A percentile compares a stretch with the other conserved stretches of the same genome.
These are phyloP conservation scores for Tupiocoris notatus DNA, from an alignment of 2,888 invertebrate species.

Conservation along the genomic window DNA sequence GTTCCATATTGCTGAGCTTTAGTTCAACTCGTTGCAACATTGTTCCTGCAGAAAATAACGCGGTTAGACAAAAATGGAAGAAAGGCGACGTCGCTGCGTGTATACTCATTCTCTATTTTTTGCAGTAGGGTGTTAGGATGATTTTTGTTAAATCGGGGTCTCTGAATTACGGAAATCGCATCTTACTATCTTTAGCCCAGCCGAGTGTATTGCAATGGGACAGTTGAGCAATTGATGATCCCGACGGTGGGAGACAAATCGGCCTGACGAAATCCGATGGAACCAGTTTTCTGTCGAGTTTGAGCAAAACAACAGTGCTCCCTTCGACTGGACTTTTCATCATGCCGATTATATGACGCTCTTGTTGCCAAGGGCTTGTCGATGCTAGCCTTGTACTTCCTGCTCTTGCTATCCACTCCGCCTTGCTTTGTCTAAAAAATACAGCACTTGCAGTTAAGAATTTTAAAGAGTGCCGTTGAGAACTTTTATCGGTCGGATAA, in stretches of 20 bases:
- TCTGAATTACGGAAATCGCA: not conserved
- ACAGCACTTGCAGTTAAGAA: too few relatives aligned
- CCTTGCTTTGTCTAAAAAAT: slow-evolving; percentile 79
- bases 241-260: slow-evolving; percentile 71
- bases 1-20: slow-evolving; percentile 72
- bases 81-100: too few relatives aligned
- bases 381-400: slow-evolving; percentile 75
- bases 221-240: slow-evolving; percentile 53
- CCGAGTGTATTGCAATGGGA: slow-evolving; percentile 78
- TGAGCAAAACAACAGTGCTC: slow-evolving; percentile 77
- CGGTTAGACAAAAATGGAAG: too few relatives aligned
- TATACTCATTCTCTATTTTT: too few relatives aligned
- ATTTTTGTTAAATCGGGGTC: not conserved
- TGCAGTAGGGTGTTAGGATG: not conserved
- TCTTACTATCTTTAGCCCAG: slow-evolving; percentile 74
- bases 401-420: slow-evolving; percentile 80
- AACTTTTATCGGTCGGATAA: too few relatives aligned
- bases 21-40: slow-evolving; percentile 78
- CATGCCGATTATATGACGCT: slow-evolving; percentile 78
- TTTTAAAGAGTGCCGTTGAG: too few relatives aligned
- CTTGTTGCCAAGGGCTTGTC: slow-evolving; percentile 84
- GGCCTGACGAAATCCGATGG: slow-evolving; percentile 80
- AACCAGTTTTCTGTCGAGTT: slow-evolving; percentile 73
- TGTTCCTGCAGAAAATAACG: slow-evolving; percentile 59
- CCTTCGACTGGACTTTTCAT: slow-evolving; percentile 87